Base-by-base conservation (phyloP, 2,888 invertebrate species). In the Caenorhabditis auriculariae region DNA sequence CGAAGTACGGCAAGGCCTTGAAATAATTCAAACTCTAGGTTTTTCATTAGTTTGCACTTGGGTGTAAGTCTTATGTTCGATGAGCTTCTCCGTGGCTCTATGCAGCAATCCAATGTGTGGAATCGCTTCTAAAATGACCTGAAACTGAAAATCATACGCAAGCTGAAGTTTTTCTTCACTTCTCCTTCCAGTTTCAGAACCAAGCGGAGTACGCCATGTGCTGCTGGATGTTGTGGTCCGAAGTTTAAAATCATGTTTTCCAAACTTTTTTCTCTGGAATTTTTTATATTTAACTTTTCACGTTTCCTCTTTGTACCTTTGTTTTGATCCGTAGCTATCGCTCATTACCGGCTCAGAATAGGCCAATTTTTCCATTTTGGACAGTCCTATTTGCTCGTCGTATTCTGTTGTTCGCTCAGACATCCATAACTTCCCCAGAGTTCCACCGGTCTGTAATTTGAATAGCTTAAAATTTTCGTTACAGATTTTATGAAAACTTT, bases 71-170 rank as follows among this genome's bases (percentile, higher is more conserved):
- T 98, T 98, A 84, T 96, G 92, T 82, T 98, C 96, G 43, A 96
- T 95, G 26, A 98, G 86, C 82, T 98, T 98, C 82, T 98, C 96
- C 0, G 96, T 96, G 39, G 91, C 96, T 23, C 96, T 88, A 84
- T 98, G 98, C 23, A 98, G 86, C 0, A 98, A 87, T 0, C 98
- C 98, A 72, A 98, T 94, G 83, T 98, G 96, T 0, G 96, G 96
- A 84, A 95, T 94, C 0, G 93, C 90, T 21, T 88, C 86, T 51
- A 90, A 85, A 0, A 95, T 91, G 9, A 88, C 87, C 89, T 91
- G 83, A 45, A 75, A n/a, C 32, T 15, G 15, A 19, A 15, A 43
- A 6, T 17, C 4, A 21, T 43, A 6, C 9, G 24, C 21, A 48
- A 27, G 44, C 21, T 23, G 19, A 7, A 17, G 9, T 6, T 29